A percentile compares a stretch with the other conserved stretches of the same genome.
phyloP scores from a whole-genome alignment of 2,113 vertebrate species.

The Proterorhinus semilunaris region DNA sequence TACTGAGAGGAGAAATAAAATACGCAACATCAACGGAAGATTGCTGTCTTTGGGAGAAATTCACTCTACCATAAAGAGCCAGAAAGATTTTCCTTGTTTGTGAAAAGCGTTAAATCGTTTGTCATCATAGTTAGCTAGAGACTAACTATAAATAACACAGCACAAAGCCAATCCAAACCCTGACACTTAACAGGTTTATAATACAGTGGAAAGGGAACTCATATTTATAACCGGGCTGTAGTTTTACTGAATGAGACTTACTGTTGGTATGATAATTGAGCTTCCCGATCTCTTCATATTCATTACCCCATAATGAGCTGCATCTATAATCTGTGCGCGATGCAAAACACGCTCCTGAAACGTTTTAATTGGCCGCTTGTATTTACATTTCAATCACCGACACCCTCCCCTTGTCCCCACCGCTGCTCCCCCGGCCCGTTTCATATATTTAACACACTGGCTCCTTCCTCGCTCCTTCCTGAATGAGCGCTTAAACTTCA shows the following conservation, averaged over 20 bases:
- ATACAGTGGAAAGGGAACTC: too few relatives aligned
- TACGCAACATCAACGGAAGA: too few relatives aligned
- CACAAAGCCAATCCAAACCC: too few relatives aligned
- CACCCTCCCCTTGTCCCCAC: conserved; percentile 57
- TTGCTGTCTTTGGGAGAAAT: too few relatives aligned
- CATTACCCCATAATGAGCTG: conserved; percentile 72
- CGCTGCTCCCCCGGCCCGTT: conserved; percentile 58
- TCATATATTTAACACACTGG: conserved; percentile 66
- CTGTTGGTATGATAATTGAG: conserved; percentile 59
- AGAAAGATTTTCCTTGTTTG: too few relatives aligned
- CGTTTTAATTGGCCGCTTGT: conserved; percentile 73
- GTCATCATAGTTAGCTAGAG: too few relatives aligned
- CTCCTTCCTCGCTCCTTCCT: conserved; percentile 47
- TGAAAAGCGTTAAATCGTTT: too few relatives aligned
- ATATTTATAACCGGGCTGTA: conserved; percentile 33
- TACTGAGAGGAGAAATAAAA: too few relatives aligned
- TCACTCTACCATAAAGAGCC: too few relatives aligned
- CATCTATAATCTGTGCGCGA: conserved; percentile 71
- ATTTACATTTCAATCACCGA: conserved; percentile 77
- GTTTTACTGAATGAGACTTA: conserved; percentile 56
- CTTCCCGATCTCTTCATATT: conserved; percentile 69
- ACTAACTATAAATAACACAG: too few relatives aligned
- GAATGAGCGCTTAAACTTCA: conserved; percentile 51
- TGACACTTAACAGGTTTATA: too few relatives aligned
- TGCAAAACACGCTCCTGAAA: conserved; percentile 74